phyloP scores from a whole-genome alignment of 2,113 vertebrate genomes.

The Gymnarchus niloticus region DNA sequence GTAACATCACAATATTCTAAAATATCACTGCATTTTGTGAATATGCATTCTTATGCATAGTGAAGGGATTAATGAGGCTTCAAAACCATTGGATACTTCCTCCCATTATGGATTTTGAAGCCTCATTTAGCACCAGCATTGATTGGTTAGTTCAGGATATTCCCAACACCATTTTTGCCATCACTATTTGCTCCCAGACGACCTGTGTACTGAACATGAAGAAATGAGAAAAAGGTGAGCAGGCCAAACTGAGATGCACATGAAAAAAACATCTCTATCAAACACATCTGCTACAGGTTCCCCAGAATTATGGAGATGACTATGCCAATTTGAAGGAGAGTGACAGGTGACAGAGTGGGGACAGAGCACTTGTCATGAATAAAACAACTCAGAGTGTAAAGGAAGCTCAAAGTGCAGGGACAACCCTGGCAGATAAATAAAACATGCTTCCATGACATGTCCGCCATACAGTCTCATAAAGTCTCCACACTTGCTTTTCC shows the following conservation, averaged over 20 bases:
- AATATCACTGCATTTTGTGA: not conserved
- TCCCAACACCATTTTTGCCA: no score
- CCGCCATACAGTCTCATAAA: conserved; percentile 35
- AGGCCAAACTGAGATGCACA: not conserved
- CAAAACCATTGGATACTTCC: no score
- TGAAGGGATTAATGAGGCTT: no score
- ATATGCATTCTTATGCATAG: not conserved
- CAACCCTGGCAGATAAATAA: conserved; percentile 34
- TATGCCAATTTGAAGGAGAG: conserved; percentile 34
- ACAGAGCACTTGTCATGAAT: conserved; percentile 40
- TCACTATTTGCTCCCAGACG: not conserved
- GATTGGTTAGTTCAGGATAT: no score
- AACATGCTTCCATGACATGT: conserved; percentile 39
- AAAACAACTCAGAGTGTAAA: conserved; percentile 32
- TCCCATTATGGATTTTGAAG: no score
- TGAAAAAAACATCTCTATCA: not conserved
- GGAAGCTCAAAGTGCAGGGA: conserved; percentile 28
- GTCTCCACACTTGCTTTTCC: conserved; percentile 40
- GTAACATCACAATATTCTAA: not conserved
- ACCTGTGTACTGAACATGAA: not conserved
- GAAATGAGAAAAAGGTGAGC: not conserved
- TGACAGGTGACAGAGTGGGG: conserved; percentile 26
- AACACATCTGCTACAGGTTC: conserved; percentile 3
- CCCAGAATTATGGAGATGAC: conserved; percentile 40
- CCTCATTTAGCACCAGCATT: no score